Percentiles rank a stretch among this genome's conserved stretches.
Conservation (phyloP, 2,113 vertebrate species). For the Todiramphus saurophagus region DNA sequence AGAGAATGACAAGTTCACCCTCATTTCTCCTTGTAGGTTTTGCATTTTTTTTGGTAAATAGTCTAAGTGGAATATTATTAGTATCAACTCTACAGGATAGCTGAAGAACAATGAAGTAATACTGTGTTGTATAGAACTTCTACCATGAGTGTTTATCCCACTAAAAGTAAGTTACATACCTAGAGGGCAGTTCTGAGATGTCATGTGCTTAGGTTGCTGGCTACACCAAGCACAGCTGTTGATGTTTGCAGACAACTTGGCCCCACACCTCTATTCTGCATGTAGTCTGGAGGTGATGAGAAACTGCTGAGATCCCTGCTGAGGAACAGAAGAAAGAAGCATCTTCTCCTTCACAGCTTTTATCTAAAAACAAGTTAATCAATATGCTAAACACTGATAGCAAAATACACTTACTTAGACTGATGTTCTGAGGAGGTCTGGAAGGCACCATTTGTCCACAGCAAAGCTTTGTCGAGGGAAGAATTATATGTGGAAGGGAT, state of each 20-base stretch:
- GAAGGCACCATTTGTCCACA: slow-evolving; percentile 52
- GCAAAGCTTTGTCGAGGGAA: neutral
- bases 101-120: neutral
- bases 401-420: slow-evolving; percentile 10
- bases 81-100: neutral
- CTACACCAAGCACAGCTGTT: slow-evolving; percentile 62
- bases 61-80: neutral
- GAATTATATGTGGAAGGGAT: neutral
- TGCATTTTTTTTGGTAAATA: neutral
- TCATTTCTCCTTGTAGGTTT: neutral
- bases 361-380: slow-evolving; percentile 67
- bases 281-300: slow-evolving; percentile 27
- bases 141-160: neutral
- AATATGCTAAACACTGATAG: slow-evolving; percentile 61
- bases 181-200: neutral
- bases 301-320: slow-evolving; percentile 58
- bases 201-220: slow-evolving; percentile 4
- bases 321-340: slow-evolving; percentile 49
- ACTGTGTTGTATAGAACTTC: neutral
- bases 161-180: neutral
- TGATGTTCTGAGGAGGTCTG: slow-evolving; percentile 17
- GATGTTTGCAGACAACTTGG: slow-evolving; percentile 22
- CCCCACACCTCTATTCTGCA: slow-evolving; percentile 40
- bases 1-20: neutral
- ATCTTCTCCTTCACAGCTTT: slow-evolving; percentile 42